Evolutionary conservation across 2,888 invertebrate species (phyloP), one percentile per base, ranked within the genome.

Genomic region (Zonitis immaculata): DNA sequence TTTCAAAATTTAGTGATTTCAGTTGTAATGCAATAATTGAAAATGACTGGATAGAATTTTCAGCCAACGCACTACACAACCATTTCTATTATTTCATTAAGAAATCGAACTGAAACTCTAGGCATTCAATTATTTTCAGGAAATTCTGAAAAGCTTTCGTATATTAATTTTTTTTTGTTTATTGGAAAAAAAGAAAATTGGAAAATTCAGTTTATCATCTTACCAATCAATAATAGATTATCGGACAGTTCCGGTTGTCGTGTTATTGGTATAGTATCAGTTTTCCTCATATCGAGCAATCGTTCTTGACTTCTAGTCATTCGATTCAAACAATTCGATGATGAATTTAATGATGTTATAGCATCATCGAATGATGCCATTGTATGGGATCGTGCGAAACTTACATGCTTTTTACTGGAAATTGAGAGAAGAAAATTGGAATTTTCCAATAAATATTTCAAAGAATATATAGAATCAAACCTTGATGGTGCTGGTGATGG

Each of bases 341-440:
- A 73, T 18, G 73, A 71, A 56, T 70, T 72, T 47, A 76, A 61
- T 5, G 73, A 69, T 47, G 80, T 78, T 39, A 80, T 77, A 22
- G 85, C 82, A 70, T 88, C 87, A 65, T 91, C 91, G 68, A 91
- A 91, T 5, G 91, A 91, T 25, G 91, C 89, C 61, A 91, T 75
- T 0, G 92, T 92, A 71, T 92, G 90, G 4, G 92, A 92, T 52
- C 92, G 82, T 44, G 92, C 91, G 70, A 94, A 94, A 66, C 91
- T 92, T 28, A 94, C 94, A 73, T 94, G 94, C 73, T 94, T 94
- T 59, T 88, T 85, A 73, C 90, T 89, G 78, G 14, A 74, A 49
- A 52, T 22, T 22, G 3, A 4, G 22, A 5, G 22, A 5, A 5
- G 22, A 22, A 22, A 22, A 22, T 14, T 25, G 12, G 14, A 30